Conservation (phyloP, 37 sponge, comb jelly and placozoan genomes). For the Beroe forskalii region DNA sequence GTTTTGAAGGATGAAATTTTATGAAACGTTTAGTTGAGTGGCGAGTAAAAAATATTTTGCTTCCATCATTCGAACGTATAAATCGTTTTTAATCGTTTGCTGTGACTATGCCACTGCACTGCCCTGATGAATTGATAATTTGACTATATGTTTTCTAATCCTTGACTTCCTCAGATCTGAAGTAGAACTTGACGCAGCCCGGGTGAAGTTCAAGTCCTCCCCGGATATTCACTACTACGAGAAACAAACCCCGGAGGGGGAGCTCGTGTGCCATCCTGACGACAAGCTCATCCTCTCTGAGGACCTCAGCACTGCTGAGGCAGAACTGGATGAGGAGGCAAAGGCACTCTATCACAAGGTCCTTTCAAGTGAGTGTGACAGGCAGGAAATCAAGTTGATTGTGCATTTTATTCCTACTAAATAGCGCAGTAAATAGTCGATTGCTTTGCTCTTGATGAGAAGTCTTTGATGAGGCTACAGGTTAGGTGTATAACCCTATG, state of each 20-base stretch:
- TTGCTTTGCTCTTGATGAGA: too few species aligned
- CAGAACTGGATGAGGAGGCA: constrained; percentile 52
- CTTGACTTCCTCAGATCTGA: too few species aligned
- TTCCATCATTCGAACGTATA: too few species aligned
- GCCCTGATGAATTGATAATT: too few species aligned
- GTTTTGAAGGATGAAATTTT: too few species aligned
- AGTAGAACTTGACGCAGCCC: not conserved
- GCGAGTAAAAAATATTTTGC: too few species aligned
- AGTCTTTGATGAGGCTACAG: too few species aligned
- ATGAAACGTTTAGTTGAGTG: too few species aligned
- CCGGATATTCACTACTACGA: constrained; percentile 51
- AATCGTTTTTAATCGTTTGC: too few species aligned
- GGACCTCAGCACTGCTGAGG: constrained; percentile 64
- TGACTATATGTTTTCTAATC: too few species aligned
- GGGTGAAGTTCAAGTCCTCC: constrained; percentile 40
- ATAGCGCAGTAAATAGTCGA: too few species aligned
- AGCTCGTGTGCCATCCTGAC: constrained; percentile 43
- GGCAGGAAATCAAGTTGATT: not conserved
- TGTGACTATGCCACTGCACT: too few species aligned
- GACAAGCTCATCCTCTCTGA: constrained; percentile 59
- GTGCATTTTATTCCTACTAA: not conserved
- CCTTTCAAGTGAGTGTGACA: constrained; percentile 16
- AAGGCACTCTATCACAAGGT: constrained; percentile 65
- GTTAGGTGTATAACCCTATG: not conserved
- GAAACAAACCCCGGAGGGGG: constrained; percentile 24